These are phyloP conservation scores for Oryzias melastigma DNA, from an alignment of 2,113 vertebrate species.

Conservation along the genomic window DNA sequence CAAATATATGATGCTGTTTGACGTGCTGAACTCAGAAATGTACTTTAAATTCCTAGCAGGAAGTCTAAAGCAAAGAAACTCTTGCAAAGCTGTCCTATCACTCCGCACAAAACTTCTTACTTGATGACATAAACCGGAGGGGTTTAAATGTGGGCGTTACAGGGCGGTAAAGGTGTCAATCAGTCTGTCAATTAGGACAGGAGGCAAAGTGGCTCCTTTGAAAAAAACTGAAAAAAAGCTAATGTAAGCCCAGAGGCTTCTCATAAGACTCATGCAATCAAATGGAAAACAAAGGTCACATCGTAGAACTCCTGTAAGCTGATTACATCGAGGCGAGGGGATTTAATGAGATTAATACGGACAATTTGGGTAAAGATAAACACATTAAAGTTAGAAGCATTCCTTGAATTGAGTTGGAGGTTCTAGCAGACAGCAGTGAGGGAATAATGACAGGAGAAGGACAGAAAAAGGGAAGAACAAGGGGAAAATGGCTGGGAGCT, in stretches of 20 bases:
- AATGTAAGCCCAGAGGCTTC: slow-evolving; percentile 39
- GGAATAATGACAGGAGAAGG: slow-evolving; percentile 56
- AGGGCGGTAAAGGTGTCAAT: slow-evolving; percentile 35
- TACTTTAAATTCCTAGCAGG: slow-evolving; percentile 14
- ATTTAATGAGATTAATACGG: too few relatives aligned
- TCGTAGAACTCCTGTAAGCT: neutral
- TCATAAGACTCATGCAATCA: slow-evolving; percentile 49
- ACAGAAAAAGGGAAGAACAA: slow-evolving; percentile 21
- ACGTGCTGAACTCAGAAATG: slow-evolving; percentile 16
- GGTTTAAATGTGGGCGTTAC: neutral
- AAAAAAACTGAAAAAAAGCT: slow-evolving; percentile 24
- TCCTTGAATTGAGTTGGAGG: slow-evolving; percentile 43
- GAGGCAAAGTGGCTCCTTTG: slow-evolving; percentile 30
- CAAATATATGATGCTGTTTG: slow-evolving; percentile 7
- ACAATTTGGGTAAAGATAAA: too few relatives aligned
- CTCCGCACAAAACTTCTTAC: slow-evolving; percentile 34
- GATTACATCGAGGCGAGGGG: neutral
- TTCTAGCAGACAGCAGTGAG: slow-evolving; percentile 34
- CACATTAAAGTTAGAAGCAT: neutral
- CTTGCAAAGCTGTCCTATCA: slow-evolving; percentile 25
- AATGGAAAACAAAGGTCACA: neutral
- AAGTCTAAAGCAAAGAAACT: slow-evolving; percentile 22
- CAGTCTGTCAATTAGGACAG: slow-evolving; percentile 48
- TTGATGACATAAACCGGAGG: slow-evolving; percentile 34
- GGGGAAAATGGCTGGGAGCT: slow-evolving; percentile 21